Evolutionary conservation across 2,888 invertebrate genomes (phyloP), one percentile per base, ranked within the genome.

Genomic region (Melieria crassipennis): DNA sequence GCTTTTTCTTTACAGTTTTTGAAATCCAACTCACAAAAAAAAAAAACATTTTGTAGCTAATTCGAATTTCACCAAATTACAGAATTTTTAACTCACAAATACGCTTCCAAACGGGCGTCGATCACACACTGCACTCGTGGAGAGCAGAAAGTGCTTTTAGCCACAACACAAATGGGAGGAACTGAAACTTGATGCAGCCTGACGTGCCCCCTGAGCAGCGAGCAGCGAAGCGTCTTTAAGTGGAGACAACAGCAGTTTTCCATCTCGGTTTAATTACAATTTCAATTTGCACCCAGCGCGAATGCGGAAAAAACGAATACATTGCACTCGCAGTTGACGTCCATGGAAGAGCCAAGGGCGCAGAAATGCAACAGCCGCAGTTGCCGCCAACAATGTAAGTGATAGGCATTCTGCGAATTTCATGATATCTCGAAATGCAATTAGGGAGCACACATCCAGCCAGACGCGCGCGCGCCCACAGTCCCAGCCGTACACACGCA

Each of bases 231-330:
- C 30, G 30, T 30, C 30, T 30, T 30, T 30, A 30, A 30, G 30
- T 30, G 30, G 30, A 30, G 30, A 1, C 30, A 30, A 30, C 30
- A 30, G 30, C 30, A 30, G 30, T 30, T 61, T 61, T 45, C 48
- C 48, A 64, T 57, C 55, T 60, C 65, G 58, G 68, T 74, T 77
- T 75, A 77, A 77, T 77, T 77, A 75, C 73, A 77, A 73, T 75
- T 75, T 71, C 73, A 71, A 71, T 75, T 75, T 73, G 65, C 68
- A 58, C 69, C 62, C 72, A 69, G 68, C 72, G 71, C 60, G 69
- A 67, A 30, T 30, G 30, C 30, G 30, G 30, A 2, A 42, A 42
- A 58, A 71, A 63, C 9, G 46, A 52, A 42, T 52, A n/a, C 5
- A 1, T 30, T 50, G n/a, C 10, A 62, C 58, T 45, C 52, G n/a